Percentiles rank a stretch among this genome's conserved stretches.
phyloP scores from a whole-genome alignment of 1,140 invertebrate genomes.

The Megathymus violae region DNA sequence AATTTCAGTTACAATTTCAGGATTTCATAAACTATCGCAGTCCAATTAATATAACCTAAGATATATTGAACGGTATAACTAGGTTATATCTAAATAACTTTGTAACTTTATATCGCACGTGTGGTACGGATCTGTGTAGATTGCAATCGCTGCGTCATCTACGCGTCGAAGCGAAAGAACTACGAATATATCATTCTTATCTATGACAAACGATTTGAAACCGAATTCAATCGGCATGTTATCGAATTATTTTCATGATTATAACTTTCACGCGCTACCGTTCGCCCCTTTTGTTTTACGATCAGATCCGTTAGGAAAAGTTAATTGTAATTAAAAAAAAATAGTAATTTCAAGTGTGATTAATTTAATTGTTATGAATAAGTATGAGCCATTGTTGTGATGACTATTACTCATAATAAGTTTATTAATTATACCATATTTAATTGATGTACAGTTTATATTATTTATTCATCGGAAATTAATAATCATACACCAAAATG shows the following conservation, averaged over 20 bases:
- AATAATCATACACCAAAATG: too few species aligned
- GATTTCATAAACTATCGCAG: too few species aligned
- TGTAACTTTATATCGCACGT: slow-evolving; percentile 32
- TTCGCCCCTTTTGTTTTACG: slow-evolving; percentile 21
- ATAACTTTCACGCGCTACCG: slow-evolving; percentile 29
- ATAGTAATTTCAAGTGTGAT: slow-evolving; percentile 16
- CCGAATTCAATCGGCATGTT: slow-evolving; percentile 21
- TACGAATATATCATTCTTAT: slow-evolving; percentile 15
- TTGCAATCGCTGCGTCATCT: slow-evolving; percentile 10
- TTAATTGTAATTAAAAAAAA: slow-evolving; percentile 13
- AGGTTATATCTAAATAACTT: too few species aligned
- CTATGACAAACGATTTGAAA: slow-evolving; percentile 30
- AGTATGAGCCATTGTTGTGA: slow-evolving; percentile 5
- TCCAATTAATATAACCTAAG: too few species aligned
- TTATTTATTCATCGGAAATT: too few species aligned
- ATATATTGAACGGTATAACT: too few species aligned
- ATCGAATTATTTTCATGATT: slow-evolving; percentile 13
- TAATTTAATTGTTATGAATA: neutral
- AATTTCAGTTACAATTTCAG: too few species aligned
- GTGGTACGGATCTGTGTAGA: neutral
- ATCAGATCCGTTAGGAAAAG: slow-evolving; percentile 25
- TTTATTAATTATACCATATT: too few species aligned
- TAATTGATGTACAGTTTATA: too few species aligned
- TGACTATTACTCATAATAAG: too few species aligned
- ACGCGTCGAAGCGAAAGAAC: slow-evolving; percentile 8